phyloP scores from a whole-genome alignment of 1,140 invertebrate species.

The Oreohelix idahoensis region DNA sequence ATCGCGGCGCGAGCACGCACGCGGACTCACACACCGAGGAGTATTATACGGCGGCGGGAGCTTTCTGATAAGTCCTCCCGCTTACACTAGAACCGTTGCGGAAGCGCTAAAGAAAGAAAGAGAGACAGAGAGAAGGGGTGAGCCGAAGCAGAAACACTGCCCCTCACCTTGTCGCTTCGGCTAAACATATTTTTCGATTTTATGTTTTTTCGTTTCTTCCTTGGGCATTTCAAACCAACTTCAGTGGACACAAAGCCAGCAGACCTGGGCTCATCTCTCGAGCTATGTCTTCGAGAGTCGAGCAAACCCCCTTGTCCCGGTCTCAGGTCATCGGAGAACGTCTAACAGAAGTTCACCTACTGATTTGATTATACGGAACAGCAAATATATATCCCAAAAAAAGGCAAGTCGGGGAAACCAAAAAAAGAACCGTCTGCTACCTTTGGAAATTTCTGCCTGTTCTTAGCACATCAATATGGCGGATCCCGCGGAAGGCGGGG shows the following conservation, averaged over 20 bases:
- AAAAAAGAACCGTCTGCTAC: constrained; percentile 6
- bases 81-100: not conserved
- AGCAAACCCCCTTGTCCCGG: not conserved
- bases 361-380: constrained; percentile 7
- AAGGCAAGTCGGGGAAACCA: not conserved
- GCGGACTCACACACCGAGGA: not conserved
- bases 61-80: not conserved
- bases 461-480: constrained; percentile 51
- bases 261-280: not conserved
- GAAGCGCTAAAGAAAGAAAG: not conserved
- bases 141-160: not conserved
- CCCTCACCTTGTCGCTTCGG: constrained; percentile 27
- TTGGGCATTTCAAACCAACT: not conserved
- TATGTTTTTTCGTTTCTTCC: constrained; percentile 23
- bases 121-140: not conserved
- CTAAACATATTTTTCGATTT: constrained; percentile 1
- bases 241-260: not conserved
- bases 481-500: constrained; percentile 57
- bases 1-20: constrained; percentile 1
- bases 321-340: not conserved
- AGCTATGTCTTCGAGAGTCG: constrained; percentile 4
- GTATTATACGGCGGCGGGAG: not conserved
- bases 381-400: not conserved
- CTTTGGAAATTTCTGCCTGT: too few species aligned
- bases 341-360: not conserved